Evolutionary conservation across 2,888 invertebrate species (phyloP), one percentile per base, ranked within the genome.

Genomic region (Didymodactylos carnosus): DNA sequence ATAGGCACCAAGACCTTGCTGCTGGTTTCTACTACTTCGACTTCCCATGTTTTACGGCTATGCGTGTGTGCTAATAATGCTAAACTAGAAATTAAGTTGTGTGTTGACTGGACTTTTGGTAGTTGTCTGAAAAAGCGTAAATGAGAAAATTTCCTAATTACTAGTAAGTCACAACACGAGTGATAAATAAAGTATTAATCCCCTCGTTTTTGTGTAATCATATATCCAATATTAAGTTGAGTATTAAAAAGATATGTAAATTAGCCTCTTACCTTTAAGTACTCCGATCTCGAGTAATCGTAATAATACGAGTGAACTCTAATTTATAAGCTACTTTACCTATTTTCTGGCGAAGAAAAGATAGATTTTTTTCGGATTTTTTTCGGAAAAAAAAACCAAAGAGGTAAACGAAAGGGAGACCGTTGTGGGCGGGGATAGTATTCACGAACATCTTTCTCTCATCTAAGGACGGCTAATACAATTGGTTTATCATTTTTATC

Each of bases 401-500:
- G 35, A 7, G 3, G 19, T n/a, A n/a, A n/a, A 62, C 8, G 10
- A 62, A 35, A 62, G 29, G n/a, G 35, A 35, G 5, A 3, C 8
- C n/a, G 29, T 62, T 62, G 29, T 4, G 2, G 19, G 16, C 10
- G 8, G 8, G 46, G 23, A 35, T 35, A 62, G 35, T n/a, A 35
- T 35, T 62, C 35, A 11, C 62, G 19, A 35, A 35, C 62, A 5
- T 62, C 35, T 14, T 19, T 62, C 62, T n/a, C 62, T 62, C 19
- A 62, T n/a, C 35, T 35, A n/a, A 62, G 35, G 62, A 35, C 62
- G 62, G n/a, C 10, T 27, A n/a, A 62, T 62, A 62, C 62, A 62
- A 62, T 62, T 62, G 62, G 62, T 62, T 62, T 62, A 62, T 62
- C 62, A 62, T 62, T 35, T 62, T 35, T 62, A 62, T 62, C 62